Percentiles rank a stretch among this genome's conserved stretches.
Conservation (phyloP, 2,797 vertebrate genomes). For the Dicrostonyx torquatus region DNA sequence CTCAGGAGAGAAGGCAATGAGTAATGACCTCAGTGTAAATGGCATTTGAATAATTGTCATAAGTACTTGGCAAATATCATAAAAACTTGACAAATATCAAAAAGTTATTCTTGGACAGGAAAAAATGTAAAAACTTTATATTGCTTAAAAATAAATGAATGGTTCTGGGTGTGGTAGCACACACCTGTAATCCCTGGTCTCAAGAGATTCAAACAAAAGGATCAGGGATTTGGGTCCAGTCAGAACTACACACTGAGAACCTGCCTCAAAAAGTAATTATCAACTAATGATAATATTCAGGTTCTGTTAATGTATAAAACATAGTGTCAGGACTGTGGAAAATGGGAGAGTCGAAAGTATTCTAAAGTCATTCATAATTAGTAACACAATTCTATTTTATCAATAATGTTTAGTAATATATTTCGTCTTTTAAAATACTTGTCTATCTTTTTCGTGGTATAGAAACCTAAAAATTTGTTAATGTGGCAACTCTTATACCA, state of each 20-base stretch:
- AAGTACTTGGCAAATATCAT: neutral
- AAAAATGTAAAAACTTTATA: neutral
- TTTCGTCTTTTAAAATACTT: neutral
- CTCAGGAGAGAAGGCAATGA: conserved; percentile 55
- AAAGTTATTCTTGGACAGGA: neutral
- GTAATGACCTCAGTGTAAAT: conserved; percentile 39
- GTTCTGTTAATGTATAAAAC: neutral
- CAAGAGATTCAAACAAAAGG: too few species aligned
- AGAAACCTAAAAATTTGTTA: neutral
- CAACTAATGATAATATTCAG: neutral
- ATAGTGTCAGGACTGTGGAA: neutral
- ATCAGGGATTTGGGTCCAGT: neutral
- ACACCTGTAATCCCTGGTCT: neutral
- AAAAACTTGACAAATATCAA: conserved; percentile 52
- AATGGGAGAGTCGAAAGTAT: neutral
- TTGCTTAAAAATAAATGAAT: conserved; percentile 30
- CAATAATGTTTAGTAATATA: neutral
- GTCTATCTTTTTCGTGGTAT: neutral
- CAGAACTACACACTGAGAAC: too few species aligned
- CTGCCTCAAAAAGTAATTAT: neutral
- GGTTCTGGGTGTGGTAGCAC: neutral
- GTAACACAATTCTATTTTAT: neutral
- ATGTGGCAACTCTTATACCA: neutral
- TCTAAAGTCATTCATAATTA: neutral
- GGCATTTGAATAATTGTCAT: conserved; percentile 41